Conservation (phyloP, 2,888 invertebrate species). For the Byasa hedistus region DNA sequence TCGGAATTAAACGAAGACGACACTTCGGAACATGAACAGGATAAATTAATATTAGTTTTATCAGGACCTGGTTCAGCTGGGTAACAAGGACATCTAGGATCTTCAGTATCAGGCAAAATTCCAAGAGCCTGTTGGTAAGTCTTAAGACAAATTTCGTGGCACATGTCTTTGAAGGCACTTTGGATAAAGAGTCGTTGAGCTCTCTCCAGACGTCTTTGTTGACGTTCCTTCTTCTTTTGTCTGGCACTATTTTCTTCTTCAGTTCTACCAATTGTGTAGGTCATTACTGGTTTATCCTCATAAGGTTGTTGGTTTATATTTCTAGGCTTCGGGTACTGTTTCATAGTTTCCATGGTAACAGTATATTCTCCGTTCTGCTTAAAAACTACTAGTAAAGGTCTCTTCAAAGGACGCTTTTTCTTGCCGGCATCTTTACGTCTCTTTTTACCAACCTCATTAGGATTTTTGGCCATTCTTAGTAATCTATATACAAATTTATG, state of each 20-base stretch:
- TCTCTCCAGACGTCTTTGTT: constrained; percentile 61
- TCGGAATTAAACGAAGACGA: constrained; percentile 52
- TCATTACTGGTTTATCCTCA: constrained; percentile 65
- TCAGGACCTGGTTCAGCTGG: constrained; percentile 53
- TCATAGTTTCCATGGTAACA: constrained; percentile 74
- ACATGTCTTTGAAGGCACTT: constrained; percentile 66
- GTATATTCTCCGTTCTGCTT: constrained; percentile 70
- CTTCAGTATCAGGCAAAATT: constrained; percentile 60
- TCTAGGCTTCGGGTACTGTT: constrained; percentile 55
- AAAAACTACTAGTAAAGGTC: constrained; percentile 63
- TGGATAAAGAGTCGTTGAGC: constrained; percentile 66
- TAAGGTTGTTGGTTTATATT: constrained; percentile 64
- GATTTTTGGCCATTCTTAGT: constrained; percentile 63
- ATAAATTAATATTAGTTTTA: constrained; percentile 50
- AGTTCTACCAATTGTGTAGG: constrained; percentile 68
- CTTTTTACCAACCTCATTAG: constrained; percentile 59
- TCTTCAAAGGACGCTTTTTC: constrained; percentile 56
- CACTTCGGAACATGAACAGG: constrained; percentile 69
- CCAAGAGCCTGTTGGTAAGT: constrained; percentile 72
- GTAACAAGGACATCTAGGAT: constrained; percentile 61
- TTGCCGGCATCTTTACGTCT: constrained; percentile 50
- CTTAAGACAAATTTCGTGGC: constrained; percentile 68
- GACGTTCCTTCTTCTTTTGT: constrained; percentile 59
- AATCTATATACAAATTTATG: constrained; percentile 64
- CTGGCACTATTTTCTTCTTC: constrained; percentile 66